Percentiles rank a stretch among this genome's conserved stretches.
Evolutionary conservation across 1,140 invertebrate genomes (phyloP).

Genomic region (Aphelinus certus): DNA sequence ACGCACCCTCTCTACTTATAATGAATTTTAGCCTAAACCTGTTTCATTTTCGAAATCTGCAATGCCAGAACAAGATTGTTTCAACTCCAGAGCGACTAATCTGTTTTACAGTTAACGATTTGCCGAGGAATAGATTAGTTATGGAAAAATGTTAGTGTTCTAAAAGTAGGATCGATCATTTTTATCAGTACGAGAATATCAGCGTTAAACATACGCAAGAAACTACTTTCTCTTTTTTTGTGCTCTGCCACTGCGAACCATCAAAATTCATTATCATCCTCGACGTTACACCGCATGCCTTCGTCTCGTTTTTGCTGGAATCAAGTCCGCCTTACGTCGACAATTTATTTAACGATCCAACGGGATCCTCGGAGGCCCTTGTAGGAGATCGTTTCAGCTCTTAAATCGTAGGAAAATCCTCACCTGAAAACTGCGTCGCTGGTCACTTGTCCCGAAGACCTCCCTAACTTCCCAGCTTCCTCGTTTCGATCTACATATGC

Average conservation of each 20-base stretch:
- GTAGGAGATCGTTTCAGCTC: background rate
- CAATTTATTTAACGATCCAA: constrained; percentile 27
- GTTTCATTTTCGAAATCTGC: no score
- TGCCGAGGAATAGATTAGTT: no score
- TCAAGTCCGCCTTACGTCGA: background rate
- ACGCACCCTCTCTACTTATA: no score
- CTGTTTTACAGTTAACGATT: no score
- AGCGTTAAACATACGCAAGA: background rate
- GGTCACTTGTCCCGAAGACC: background rate
- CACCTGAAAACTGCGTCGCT: background rate
- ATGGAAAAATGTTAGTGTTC: no score
- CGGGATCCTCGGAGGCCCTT: background rate
- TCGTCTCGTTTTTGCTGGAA: background rate
- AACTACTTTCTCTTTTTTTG: background rate
- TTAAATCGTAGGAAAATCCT: constrained; percentile 9
- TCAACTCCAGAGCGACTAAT: no score
- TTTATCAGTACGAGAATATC: background rate
- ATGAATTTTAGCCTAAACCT: no score
- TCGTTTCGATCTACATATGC: constrained; percentile 7
- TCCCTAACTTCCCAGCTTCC: background rate
- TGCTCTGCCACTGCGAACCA: background rate
- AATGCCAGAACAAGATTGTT: no score
- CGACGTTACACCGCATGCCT: background rate
- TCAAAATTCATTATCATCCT: background rate
- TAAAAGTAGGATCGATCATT: no score